phyloP scores from a whole-genome alignment of 2,888 invertebrate genomes.

The Morinoia aosen region DNA sequence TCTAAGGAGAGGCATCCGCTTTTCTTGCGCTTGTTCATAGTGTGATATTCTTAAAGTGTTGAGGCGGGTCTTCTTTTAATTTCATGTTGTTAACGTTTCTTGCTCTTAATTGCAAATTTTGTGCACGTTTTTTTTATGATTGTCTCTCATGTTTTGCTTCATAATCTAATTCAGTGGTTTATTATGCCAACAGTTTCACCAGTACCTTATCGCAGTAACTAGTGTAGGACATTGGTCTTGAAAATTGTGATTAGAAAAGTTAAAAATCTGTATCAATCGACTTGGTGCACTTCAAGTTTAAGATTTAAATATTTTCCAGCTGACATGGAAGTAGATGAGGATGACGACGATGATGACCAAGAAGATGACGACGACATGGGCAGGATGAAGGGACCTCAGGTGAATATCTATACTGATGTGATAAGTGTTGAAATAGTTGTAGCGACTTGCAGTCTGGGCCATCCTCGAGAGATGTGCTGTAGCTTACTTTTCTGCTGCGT shows the following conservation, averaged over 20 bases:
- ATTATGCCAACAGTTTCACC: background rate
- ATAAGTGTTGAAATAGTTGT: too few relatives aligned
- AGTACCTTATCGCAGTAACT: background rate
- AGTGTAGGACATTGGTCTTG: background rate
- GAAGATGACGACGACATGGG: slow-evolving; percentile 71
- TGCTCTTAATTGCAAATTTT: too few relatives aligned
- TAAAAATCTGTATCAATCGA: background rate
- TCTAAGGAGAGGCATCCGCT: background rate
- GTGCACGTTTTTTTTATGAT: background rate
- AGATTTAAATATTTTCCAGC: background rate
- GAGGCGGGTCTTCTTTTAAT: background rate
- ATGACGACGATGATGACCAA: slow-evolving; percentile 76
- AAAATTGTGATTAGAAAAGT: background rate
- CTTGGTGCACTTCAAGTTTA: background rate
- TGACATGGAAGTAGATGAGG: slow-evolving; percentile 84
- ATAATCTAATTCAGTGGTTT: background rate
- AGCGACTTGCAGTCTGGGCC: too few relatives aligned
- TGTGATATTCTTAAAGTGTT: background rate
- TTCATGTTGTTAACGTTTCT: background rate
- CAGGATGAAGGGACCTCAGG: slow-evolving; percentile 64
- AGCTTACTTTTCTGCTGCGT: too few relatives aligned
- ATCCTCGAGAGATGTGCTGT: too few relatives aligned
- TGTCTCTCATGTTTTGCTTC: background rate
- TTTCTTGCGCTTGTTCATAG: background rate
- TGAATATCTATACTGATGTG: slow-evolving; percentile 62